These are phyloP conservation scores for Gasteruption jaculator DNA, from an alignment of 2,888 invertebrate genomes.

Conservation along the genomic window DNA sequence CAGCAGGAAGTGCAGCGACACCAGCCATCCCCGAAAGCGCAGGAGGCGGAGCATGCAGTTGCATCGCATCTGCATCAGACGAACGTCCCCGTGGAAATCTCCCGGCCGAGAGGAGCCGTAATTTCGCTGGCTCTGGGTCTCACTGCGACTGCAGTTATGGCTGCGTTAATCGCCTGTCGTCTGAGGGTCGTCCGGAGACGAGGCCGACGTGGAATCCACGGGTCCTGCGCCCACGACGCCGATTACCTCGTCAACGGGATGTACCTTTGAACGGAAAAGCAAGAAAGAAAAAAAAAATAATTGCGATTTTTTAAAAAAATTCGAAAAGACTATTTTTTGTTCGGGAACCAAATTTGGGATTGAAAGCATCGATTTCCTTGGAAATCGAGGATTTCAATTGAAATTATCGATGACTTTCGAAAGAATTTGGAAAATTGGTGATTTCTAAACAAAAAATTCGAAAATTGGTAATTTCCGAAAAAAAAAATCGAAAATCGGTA, in stretches of 20 bases:
- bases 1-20: slow-evolving; percentile 54
- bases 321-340: no score
- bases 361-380: no score
- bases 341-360: no score
- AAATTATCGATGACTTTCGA: no score
- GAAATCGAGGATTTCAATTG: no score
- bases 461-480: no score
- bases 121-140: slow-evolving; percentile 76
- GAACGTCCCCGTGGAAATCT: slow-evolving; percentile 31
- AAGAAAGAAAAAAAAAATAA: slow-evolving; percentile 6
- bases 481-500: no score
- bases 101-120: slow-evolving; percentile 73
- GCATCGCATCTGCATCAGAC: slow-evolving; percentile 39
- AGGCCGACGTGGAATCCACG: slow-evolving; percentile 72
- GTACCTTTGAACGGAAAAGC: slow-evolving; percentile 69
- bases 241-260: slow-evolving; percentile 97
- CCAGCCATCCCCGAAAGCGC: slow-evolving; percentile 40
- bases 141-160: slow-evolving; percentile 74
- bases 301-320: no score
- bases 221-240: slow-evolving; percentile 85
- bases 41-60: slow-evolving; percentile 23
- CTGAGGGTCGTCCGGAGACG: slow-evolving; percentile 72
- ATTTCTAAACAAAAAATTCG: no score
- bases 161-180: slow-evolving; percentile 77
- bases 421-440: no score